Conservation (phyloP, 2,113 vertebrate genomes). For the Synchiropus splendidus region DNA sequence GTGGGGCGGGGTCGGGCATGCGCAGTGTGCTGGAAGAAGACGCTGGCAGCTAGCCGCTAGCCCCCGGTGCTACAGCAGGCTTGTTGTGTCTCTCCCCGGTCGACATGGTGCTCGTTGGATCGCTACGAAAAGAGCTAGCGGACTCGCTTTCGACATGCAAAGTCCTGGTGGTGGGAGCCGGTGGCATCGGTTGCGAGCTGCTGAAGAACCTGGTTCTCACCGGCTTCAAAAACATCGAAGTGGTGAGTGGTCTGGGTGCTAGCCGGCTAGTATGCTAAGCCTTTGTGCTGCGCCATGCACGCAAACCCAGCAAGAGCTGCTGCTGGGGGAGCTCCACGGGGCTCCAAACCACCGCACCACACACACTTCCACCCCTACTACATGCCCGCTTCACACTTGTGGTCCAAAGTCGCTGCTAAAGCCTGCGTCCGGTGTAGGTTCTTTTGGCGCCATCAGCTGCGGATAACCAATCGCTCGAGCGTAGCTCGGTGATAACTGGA, state of each 20-base stretch:
- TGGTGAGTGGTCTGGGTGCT: conserved; percentile 70
- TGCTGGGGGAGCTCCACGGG: too few species aligned
- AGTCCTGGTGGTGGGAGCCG: conserved; percentile 86
- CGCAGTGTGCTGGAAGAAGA: conserved; percentile 10
- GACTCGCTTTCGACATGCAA: conserved; percentile 75
- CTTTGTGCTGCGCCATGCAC: conserved; percentile 32
- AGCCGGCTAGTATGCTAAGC: conserved; percentile 26
- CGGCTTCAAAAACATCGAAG: conserved; percentile 86
- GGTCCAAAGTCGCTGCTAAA: too few species aligned
- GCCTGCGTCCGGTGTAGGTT: too few species aligned
- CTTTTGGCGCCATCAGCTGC: too few species aligned
- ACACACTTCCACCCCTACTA: too few species aligned
- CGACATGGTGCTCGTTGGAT: conserved; percentile 74
- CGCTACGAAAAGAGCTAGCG: conserved; percentile 78
- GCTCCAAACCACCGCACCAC: too few species aligned
- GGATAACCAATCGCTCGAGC: too few species aligned
- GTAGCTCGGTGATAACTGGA: too few species aligned
- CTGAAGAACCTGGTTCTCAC: conserved; percentile 91
- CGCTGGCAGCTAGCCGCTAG: conserved; percentile 36
- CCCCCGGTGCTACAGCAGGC: conserved; percentile 20
- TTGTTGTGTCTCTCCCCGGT: conserved; percentile 22
- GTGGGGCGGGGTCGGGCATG: too few species aligned
- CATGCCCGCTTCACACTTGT: too few species aligned
- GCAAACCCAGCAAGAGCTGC: too few species aligned
- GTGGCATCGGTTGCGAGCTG: conserved; percentile 91